Conservation (phyloP, 2,888 invertebrate species). For the Diarsia mendica region DNA sequence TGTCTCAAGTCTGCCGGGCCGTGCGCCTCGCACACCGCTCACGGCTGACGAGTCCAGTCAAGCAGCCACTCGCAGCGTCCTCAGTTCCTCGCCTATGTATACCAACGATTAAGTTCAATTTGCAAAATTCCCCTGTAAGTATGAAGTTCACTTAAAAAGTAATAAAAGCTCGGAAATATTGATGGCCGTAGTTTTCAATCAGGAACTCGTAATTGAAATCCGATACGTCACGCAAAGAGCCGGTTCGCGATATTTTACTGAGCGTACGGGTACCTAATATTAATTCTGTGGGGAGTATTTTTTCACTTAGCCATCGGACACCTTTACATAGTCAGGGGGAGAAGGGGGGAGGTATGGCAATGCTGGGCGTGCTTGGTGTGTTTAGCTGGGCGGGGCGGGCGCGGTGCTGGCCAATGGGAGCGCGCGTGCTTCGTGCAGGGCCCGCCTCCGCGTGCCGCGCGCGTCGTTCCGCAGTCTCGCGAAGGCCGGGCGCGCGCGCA, state of each 20-base stretch:
- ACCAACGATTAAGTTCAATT: conserved; percentile 58
- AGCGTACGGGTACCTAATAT: conserved; percentile 69
- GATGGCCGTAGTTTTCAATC: conserved; percentile 67
- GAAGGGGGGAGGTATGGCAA: conserved; percentile 11
- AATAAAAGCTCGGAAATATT: conserved; percentile 58
- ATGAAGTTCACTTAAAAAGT: conserved; percentile 60
- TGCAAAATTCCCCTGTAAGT: conserved; percentile 45
- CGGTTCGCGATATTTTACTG: conserved; percentile 68
- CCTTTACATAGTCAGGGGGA: conserved; percentile 69
- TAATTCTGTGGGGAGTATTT: conserved; percentile 74
- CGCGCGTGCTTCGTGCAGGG: conserved; percentile 44
- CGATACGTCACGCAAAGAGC: conserved; percentile 73
- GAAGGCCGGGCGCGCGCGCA: conserved; percentile 74
- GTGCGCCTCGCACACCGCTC: not conserved
- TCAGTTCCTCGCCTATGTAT: conserved; percentile 26
- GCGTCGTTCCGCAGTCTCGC: conserved; percentile 63
- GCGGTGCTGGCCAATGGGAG: conserved; percentile 71
- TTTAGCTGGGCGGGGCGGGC: conserved; percentile 62
- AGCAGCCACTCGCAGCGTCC: conserved; percentile 14
- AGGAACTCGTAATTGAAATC: conserved; percentile 71
- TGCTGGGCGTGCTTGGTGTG: conserved; percentile 51
- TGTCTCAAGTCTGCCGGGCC: conserved; percentile 43
- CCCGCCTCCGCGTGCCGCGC: conserved; percentile 69
- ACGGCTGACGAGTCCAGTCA: not conserved
- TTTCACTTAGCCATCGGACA: conserved; percentile 63